Base-by-base conservation (phyloP, 2,113 vertebrate species). In the Melanerpes aurifrons region DNA sequence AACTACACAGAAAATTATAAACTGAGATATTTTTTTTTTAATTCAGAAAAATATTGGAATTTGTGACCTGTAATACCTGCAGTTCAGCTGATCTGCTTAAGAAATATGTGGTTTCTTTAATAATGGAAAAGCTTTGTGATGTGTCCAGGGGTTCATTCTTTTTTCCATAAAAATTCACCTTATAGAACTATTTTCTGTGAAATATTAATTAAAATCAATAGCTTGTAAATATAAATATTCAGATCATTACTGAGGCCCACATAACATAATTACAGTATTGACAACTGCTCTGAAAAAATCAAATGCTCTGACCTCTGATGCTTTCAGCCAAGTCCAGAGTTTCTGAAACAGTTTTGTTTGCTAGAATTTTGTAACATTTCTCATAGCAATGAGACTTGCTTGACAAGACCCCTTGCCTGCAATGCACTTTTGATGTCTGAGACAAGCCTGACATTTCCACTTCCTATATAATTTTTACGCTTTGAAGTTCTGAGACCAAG, bases 391-490 rank as follows among this genome's bases (percentile, higher is more conserved):
- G 19, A 77, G 31, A 89, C 64, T 70, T 67, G 28, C 31, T 35
- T 43, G 31, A 72, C 18, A 29, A 67, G 53, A 82, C 25, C 57
- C 43, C 68, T 80, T 83, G 66, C 57, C 43, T 61, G 35, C 62
- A 91, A 74, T 40, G 40, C 11, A 70, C 64, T 92, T 91, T 19
- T 74, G 78, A 80, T 80, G 61, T 57, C 69, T n/a, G 37, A 93
- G 48, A 64, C 10, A 7, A 80, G 66, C 13, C 31, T 87, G 57
- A 85, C 43, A 82, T 85, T 87, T 87, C 57, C 12, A 7, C 68
- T 89, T 92, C 81, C 57, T 91, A 82, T 73, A 91, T 85, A 90
- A 89, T 94, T 89, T 92, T 91, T 82, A 82, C 86, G 54, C 75
- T 95, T 94, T 84, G 80, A 94, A 83, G 29, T 69, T 91, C 90